These are phyloP conservation scores for Condylura cristata DNA, from an alignment of 2,113 vertebrate species.

Conservation along the genomic window DNA sequence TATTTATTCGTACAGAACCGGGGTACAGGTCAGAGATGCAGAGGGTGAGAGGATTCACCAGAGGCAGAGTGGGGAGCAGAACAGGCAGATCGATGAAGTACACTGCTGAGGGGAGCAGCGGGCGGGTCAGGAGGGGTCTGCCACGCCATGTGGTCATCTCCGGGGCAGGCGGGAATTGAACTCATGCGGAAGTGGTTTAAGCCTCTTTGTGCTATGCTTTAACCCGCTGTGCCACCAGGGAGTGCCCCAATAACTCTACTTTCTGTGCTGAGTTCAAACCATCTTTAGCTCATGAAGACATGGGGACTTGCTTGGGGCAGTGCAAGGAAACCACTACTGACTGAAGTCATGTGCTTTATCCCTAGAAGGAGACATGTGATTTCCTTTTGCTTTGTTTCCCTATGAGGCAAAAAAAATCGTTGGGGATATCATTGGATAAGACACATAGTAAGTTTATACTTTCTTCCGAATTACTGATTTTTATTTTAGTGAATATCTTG, in stretches of 20 bases:
- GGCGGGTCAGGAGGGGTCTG: too few species aligned
- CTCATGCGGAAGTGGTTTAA: too few species aligned
- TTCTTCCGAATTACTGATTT: not conserved
- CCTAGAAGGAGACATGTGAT: not conserved
- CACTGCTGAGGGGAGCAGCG: too few species aligned
- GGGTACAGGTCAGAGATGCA: too few species aligned
- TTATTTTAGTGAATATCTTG: slow-evolving; percentile 24
- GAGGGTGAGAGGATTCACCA: too few species aligned
- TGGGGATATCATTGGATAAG: not conserved
- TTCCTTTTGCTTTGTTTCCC: not conserved
- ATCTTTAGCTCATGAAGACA: not conserved
- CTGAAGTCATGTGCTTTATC: not conserved
- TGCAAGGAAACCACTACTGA: not conserved
- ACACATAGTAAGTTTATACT: not conserved
- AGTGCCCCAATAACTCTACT: not conserved
- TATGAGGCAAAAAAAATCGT: not conserved
- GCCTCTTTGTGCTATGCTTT: too few species aligned
- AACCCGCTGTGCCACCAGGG: too few species aligned
- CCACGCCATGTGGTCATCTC: too few species aligned
- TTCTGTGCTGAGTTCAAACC: not conserved
- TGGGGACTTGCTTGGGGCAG: not conserved
- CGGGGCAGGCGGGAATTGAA: too few species aligned
- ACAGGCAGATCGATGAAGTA: too few species aligned
- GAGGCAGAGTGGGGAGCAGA: too few species aligned
- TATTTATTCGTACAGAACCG: too few species aligned